Evolutionary conservation across 2,797 vertebrate species (phyloP).

Genomic region (Betta splendens): DNA sequence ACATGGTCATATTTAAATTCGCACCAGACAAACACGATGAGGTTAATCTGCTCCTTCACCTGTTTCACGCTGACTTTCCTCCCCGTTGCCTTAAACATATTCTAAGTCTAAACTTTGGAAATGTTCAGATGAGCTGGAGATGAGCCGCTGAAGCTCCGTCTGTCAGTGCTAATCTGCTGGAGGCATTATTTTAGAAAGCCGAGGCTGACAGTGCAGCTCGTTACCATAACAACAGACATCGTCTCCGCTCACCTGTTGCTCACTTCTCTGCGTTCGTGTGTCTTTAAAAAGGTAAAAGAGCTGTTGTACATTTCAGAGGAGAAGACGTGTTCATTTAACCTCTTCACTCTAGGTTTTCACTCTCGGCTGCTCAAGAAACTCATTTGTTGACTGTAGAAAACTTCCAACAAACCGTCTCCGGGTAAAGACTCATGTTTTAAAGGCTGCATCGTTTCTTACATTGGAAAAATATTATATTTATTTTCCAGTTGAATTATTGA

Average conservation of each 20-base stretch:
- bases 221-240: slow-evolving; percentile 61
- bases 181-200: slow-evolving; percentile 28
- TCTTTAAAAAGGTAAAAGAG: slow-evolving; percentile 24
- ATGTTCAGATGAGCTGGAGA: slow-evolving; percentile 25
- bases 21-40: too few relatives aligned
- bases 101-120: slow-evolving; percentile 17
- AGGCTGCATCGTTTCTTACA: too few relatives aligned
- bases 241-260: slow-evolving; percentile 50
- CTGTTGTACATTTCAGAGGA: slow-evolving; percentile 9
- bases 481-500: slow-evolving; percentile 1
- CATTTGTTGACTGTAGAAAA: background rate
- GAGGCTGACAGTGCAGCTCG: slow-evolving; percentile 36
- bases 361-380: slow-evolving; percentile 2
- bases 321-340: slow-evolving; percentile 7
- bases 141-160: slow-evolving; percentile 22
- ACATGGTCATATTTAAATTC: too few relatives aligned
- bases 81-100: slow-evolving; percentile 21
- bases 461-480: too few relatives aligned
- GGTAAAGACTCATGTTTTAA: background rate
- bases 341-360: slow-evolving; percentile 10
- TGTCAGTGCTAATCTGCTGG: slow-evolving; percentile 40
- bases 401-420: background rate
- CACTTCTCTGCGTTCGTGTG: slow-evolving; percentile 20
- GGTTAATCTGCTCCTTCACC: too few relatives aligned
- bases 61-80: too few relatives aligned